Base-by-base conservation (phyloP, 2,888 invertebrate species). In the Magallana nippona region DNA sequence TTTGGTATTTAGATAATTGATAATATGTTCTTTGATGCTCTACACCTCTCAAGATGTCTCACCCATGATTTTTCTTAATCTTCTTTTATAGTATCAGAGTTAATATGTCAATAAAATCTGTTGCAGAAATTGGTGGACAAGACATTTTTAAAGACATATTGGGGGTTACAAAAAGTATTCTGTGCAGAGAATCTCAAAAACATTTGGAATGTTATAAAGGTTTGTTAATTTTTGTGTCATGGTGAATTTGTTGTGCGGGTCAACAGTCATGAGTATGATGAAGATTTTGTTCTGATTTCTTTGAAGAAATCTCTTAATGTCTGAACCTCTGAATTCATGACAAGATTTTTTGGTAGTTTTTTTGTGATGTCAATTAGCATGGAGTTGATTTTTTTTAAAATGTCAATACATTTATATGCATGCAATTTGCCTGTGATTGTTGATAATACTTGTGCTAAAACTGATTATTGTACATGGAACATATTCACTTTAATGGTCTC, bases 101-200 rank as follows among this genome's bases (percentile, higher is more conserved):
- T 55, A 2, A 32, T 55, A 44, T 79, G 13, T 82, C 19, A 10
- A 55, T 15, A n/a, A 10, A 71, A 15, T 58, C n/a, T 5, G 78
- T 88, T 88, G 19, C 87, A 91, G 91, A 83, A 87, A 62, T 55
- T 84, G 17, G 85, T 91, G 10, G 85, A 86, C 81, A 89, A 89
- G 81, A 85, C 88, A 55, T 91, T 89, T 62, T 78, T 92, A 27
- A 88, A 88, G 81, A 87, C 88, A 79, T 86, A 91, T 83, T 92
- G 92, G 92, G 84, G 84, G 10, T 78, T 79, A n/a, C 79, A 86
- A 10, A 82, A 84, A 10, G 56, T 91, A 10, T 78, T 89, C 10
- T 84, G 85, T 71, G 84, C 86, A 17, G 88, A 91, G 56, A 90
- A 83, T 78, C 85, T 84, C 55, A 82, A 83, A 13, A 71, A 85